These are phyloP conservation scores for Caradrina clavipalpis DNA, from an alignment of 2,888 invertebrate genomes.

Conservation along the genomic window DNA sequence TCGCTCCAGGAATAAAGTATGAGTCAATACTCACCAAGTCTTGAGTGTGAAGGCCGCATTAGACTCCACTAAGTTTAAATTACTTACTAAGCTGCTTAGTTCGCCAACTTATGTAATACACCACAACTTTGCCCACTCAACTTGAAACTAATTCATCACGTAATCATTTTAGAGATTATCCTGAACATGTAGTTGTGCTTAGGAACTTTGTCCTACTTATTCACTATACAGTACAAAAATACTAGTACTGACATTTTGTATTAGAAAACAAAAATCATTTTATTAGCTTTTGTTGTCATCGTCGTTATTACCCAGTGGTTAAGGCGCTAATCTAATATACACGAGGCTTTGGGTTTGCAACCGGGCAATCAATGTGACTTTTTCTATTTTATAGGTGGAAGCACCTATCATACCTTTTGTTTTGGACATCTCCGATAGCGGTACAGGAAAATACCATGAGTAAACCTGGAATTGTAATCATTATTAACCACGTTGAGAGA, in stretches of 20 bases:
- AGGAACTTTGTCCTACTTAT: neutral
- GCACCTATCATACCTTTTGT: too few relatives aligned
- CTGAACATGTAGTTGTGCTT: neutral
- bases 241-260: neutral
- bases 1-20: too few relatives aligned
- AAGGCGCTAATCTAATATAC: too few relatives aligned
- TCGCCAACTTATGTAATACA: constrained; percentile 9
- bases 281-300: neutral
- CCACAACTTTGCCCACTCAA: constrained; percentile 7
- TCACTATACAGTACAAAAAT: neutral
- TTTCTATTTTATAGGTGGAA: too few relatives aligned
- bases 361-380: too few relatives aligned
- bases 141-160: constrained; percentile 16
- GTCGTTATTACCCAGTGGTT: too few relatives aligned
- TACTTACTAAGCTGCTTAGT: constrained; percentile 23
- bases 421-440: too few relatives aligned
- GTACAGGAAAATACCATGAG: too few relatives aligned
- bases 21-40: neutral
- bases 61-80: constrained; percentile 11
- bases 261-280: neutral
- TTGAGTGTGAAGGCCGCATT: neutral
- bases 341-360: too few relatives aligned
- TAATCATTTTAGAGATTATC: constrained; percentile 10
- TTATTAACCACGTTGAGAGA: too few relatives aligned
- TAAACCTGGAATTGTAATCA: too few relatives aligned